Base-by-base conservation (phyloP, 2,113 vertebrate genomes). In the Syngnathoides biaculeatus region DNA sequence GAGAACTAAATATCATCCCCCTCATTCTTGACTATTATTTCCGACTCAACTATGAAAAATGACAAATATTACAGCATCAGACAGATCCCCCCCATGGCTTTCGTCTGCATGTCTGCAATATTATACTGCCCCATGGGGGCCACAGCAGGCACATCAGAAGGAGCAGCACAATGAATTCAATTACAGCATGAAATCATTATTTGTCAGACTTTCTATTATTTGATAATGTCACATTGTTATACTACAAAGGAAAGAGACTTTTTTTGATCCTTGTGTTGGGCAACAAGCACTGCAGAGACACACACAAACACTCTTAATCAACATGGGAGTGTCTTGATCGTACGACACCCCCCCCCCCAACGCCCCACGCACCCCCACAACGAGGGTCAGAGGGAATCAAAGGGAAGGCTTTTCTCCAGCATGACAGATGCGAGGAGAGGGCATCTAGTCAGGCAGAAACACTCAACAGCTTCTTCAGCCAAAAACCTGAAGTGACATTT, bases 381-480 rank as follows among this genome's bases (percentile, higher is more conserved):
- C 1, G 50, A 48, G 72, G 70, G 79, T 74, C 27, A 17, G 68
- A 66, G 45, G 69, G 70, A 81, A 74, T 80, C 72, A 79, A 43
- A 72, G 70, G 64, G 69, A 56, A 47, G 76, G 68, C 74, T 72
- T 67, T 79, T 73, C 78, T 77, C 69, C 58, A 65, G 72, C 77
- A 77, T 87, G 85, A 87, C 74, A 87, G 80, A 81, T 85, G 80
- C 81, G 80, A 77, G 57, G 74, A 81, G 71, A 77, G 79, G 78
- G 75, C 67, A 71, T 72, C 70, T 79, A 72, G 80, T 83, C 82
- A 81, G 68, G 72, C 78, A 83, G 73, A 86, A 84, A 81, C 74
- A 79, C 85, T 81, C 74, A 74, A 64, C 56, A 45, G 75, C 68
- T 74, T 72, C 64, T 79, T 81, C 52, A 71, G 67, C 72, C 24